phyloP scores from a whole-genome alignment of 1,140 invertebrate species.

The Calosoma granatense region DNA sequence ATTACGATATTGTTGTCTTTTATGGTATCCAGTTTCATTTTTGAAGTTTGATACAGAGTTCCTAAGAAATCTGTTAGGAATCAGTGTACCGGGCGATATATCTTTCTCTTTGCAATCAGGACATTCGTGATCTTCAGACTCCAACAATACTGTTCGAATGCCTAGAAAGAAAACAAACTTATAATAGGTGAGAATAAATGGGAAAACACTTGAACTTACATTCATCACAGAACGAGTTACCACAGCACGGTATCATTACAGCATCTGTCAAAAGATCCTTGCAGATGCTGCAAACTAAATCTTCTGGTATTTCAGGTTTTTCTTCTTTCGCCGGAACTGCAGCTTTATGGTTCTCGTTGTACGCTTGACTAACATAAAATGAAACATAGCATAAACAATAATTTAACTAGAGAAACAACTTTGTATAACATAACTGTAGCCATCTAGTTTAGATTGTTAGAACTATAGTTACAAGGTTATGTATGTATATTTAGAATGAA shows the following conservation, averaged over 20 bases:
- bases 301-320: slow-evolving; percentile 76
- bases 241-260: slow-evolving; percentile 94
- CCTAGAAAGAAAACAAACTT: slow-evolving; percentile 42
- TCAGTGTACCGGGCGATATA: slow-evolving; percentile 83
- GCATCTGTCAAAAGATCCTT: slow-evolving; percentile 90
- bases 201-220: too few species aligned
- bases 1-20: slow-evolving; percentile 24
- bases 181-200: too few species aligned
- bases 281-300: slow-evolving; percentile 85
- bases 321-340: slow-evolving; percentile 51
- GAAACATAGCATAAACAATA: too few species aligned
- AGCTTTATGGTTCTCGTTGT: slow-evolving; percentile 59
- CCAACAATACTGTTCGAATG: slow-evolving; percentile 75
- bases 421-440: not conserved
- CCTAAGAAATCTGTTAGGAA: slow-evolving; percentile 84
- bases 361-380: slow-evolving; percentile 66
- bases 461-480: too few species aligned
- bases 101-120: slow-evolving; percentile 88
- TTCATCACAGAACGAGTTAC: slow-evolving; percentile 96
- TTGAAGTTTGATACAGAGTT: slow-evolving; percentile 80
- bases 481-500: too few species aligned
- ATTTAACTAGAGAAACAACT: not conserved
- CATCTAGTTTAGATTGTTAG: too few species aligned
- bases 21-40: slow-evolving; percentile 80
- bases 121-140: slow-evolving; percentile 91